Base-by-base conservation (phyloP, 2,797 vertebrate species). In the Trematocara caparti region DNA sequence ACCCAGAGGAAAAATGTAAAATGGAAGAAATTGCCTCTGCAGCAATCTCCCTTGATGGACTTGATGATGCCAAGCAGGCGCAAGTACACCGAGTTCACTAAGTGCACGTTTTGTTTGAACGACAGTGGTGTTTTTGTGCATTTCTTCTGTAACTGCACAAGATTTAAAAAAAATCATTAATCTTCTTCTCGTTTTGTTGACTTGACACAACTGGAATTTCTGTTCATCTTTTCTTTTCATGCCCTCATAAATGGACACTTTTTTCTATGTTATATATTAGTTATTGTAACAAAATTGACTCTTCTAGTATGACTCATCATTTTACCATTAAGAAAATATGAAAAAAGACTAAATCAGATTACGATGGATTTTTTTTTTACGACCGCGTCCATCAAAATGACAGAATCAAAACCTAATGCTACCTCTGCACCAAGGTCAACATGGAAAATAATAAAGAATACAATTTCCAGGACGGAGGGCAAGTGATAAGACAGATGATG, bases 401-500 rank as follows among this genome's bases (percentile, higher is more conserved):
- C 43, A 47, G 43, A 30, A 47, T 47, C 15, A 30, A 71, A 17
- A 30, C 27, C 10, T 47, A n/a, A 71, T 71, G 24, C 8, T 27
- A 30, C 40, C 40, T n/a, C 24, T 71, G 66, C 40, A 71, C 24
- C 43, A n/a, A 71, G 14, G 40, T 71, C 24, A 71, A 11, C 40
- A 47, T 30, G 66, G 40, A n/a, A 30, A 17, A 71, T 45, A 45
- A 45, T 45, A 38, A 62, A 36, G 8, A 69, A 27, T 45, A 7
- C 5, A 45, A 69, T 2, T 40, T 51, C 51, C 40, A 32, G n/a
- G 76, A 59, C 69, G 50, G 36, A 66, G 34, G 38, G 15, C 30
- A 38, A 71, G 79, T 79, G 48, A 85, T 80, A 48, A 82, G n/a
- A 8, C 75, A 51, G 73, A 82, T 82, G 76, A 82, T 81, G 78